Evolutionary conservation across 2,113 vertebrate species (phyloP), one percentile per base, ranked within the genome.

Genomic region (Heterotilapia buettikoferi): DNA sequence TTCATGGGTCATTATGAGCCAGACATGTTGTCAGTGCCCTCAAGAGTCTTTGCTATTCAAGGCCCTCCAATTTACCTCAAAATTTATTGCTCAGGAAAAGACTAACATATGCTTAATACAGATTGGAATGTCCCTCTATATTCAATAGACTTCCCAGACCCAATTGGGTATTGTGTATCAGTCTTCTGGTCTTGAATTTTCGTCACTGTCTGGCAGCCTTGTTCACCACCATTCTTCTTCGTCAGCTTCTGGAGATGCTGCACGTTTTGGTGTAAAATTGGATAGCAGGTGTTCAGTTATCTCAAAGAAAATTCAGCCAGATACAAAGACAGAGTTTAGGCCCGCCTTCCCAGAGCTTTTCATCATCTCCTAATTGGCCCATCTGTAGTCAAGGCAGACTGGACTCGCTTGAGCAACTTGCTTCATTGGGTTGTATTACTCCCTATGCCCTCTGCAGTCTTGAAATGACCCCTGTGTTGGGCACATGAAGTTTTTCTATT

Each of bases 331-430:
- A 84, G 89, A 90, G 90, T 87, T 90, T 87, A 81, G 89, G 76
- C 82, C 87, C 14, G 18, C 84, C 85, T 90, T 92, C 85, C 40
- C 76, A 56, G 61, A 81, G 93, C 91, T 94, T 95, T 95, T 96
- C 94, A 95, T 96, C 94, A 94, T 95, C 90, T 92, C 84, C 78
- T 95, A 95, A 95, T 94, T 96, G 95, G 94, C 90, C 93, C 93
- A 94, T 95, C 95, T 96, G 94, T 90, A 93, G 94, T 89, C 93
- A 90, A 91, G 93, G 94, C 92, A 91, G 92, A 84, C 89, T 56
- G 84, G 90, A 89, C 84, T 91, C 91, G 89, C 93, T 91, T 94
- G 88, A 94, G 90, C 92, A 92, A 83, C 89, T 92, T 88, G 76
- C 81, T 88, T 92, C 90, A 84, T 86, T 88, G 88, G 88, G 85